Conservation (phyloP, 2,113 vertebrate genomes). For the Platanista minor region DNA sequence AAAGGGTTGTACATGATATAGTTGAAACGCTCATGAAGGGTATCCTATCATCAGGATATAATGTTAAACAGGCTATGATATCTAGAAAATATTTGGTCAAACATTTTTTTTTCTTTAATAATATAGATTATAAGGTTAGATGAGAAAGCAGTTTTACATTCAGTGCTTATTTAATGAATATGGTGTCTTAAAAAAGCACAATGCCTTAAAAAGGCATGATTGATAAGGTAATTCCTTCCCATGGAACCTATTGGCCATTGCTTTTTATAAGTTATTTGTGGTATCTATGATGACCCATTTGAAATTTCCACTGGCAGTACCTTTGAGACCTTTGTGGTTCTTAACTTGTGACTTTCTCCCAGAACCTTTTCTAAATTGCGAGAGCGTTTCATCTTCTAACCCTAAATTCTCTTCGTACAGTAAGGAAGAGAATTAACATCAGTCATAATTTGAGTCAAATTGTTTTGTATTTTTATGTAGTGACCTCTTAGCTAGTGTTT, state of each 20-base stretch:
- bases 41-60: neutral
- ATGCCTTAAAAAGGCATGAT: neutral
- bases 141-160: conserved; percentile 1
- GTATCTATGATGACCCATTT: conserved; percentile 11
- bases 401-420: neutral
- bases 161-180: neutral
- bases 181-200: neutral
- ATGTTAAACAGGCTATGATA: neutral
- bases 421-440: neutral
- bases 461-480: conserved; percentile 9
- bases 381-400: conserved; percentile 6
- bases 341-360: conserved; percentile 10
- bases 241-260: neutral
- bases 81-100: conserved; percentile 20
- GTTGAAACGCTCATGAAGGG: neutral
- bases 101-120: neutral
- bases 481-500: neutral
- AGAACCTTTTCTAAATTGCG: neutral
- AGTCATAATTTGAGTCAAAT: neutral
- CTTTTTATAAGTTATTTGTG: conserved; percentile 33
- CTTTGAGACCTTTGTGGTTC: conserved; percentile 16
- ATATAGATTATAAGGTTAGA: neutral
- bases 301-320: neutral
- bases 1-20: neutral
- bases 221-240: neutral